Conservation (phyloP, 1,140 invertebrate genomes). For the Saccostrea echinata region DNA sequence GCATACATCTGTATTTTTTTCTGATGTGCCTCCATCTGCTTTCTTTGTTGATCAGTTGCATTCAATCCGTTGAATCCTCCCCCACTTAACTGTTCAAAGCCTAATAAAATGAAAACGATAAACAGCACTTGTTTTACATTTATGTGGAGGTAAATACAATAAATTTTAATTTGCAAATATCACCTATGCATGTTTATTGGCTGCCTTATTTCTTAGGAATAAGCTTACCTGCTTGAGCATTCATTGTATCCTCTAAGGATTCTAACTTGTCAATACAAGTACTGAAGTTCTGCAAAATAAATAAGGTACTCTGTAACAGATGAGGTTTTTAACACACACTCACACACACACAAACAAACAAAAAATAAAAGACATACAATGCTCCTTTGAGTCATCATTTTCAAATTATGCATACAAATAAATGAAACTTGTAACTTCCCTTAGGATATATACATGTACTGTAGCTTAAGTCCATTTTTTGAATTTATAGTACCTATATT, state of each 20-base stretch:
- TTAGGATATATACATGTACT: too few relatives aligned
- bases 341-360: too few relatives aligned
- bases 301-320: neutral
- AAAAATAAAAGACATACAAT: neutral
- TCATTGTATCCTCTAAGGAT: neutral
- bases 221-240: neutral
- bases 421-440: too few relatives aligned
- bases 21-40: constrained; percentile 15
- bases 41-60: neutral
- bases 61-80: neutral
- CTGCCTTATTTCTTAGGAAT: neutral
- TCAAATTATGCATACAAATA: too few relatives aligned
- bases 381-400: neutral
- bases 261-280: neutral
- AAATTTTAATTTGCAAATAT: neutral
- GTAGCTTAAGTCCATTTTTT: too few relatives aligned
- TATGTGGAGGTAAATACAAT: neutral
- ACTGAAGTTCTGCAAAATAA: neutral
- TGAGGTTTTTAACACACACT: too few relatives aligned
- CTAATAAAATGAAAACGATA: neutral
- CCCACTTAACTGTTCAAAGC: neutral
- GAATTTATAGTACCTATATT: too few relatives aligned
- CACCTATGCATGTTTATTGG: neutral
- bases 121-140: neutral
- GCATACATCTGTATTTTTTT: constrained; percentile 9